Evolutionary conservation across 2,113 vertebrate species (phyloP), one percentile per base, ranked within the genome.

Genomic region (Turnix velox): DNA sequence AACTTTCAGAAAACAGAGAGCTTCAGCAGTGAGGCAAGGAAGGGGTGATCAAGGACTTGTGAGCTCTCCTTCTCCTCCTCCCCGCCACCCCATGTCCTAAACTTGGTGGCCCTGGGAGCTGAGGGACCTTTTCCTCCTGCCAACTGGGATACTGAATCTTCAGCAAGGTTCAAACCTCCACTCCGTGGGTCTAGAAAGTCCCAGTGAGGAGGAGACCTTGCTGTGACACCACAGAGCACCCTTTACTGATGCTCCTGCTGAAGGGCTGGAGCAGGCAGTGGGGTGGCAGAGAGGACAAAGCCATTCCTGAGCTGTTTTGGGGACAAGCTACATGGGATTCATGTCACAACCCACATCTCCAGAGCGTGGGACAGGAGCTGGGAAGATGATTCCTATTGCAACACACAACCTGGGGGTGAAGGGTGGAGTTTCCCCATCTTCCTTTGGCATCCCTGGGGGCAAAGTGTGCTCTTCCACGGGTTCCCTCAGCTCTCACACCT

Each of bases 241-340:
- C 71, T 65, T 16, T 33, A 13, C 73, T 12, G 48, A 80, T 1
- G 23, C 46, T 80, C 22, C 31, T 25, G 35, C 88, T 54, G 15
- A 5, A 46, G 84, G 79, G 77, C 51, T 9, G 46, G 82, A 46
- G 71, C 78, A 40, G 65, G 55, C 71, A 22, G 48, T 59, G 7
- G 46, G 80, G 11, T 8, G 24, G n/a, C 1, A 20, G 35, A 28
- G 45, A 2, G 11, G 46, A 74, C 69, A 51, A 24, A 9, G 49
- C 13, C 25, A 8, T 4, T 1, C 27, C 2, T n/a, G 3, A 37
- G 55, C 54, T 28, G n/a, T 0, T 10, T 5, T 14, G 46, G 23
- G 4, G 25, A 18, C 73, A 79, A 79, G 58, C 67, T 23, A 25
- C 5, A 54, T 18, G 62, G 6, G 10, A n/a, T 6, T 33, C 55